These are phyloP conservation scores for Sinocyclocheilus anophthalmus DNA, from an alignment of 2,113 vertebrate species.

Conservation along the genomic window DNA sequence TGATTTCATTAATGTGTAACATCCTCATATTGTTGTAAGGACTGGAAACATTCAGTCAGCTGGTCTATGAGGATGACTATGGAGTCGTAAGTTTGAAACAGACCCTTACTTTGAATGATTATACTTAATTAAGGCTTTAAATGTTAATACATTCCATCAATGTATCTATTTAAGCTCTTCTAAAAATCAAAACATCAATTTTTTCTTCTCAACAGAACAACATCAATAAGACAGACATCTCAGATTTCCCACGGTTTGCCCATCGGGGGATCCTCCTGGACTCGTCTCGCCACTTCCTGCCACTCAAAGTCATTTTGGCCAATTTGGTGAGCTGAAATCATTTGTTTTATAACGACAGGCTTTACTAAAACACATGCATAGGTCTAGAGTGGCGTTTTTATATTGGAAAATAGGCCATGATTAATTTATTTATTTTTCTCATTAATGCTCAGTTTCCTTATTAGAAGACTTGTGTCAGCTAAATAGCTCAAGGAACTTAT, in stretches of 20 bases:
- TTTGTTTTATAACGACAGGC: not conserved
- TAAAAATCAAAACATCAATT: not conserved
- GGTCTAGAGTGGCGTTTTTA: not conserved
- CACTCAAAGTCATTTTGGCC: slow-evolving; percentile 84
- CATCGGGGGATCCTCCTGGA: slow-evolving; percentile 91
- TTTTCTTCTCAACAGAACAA: slow-evolving; percentile 71
- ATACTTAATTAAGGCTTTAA: not conserved
- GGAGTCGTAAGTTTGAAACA: slow-evolving; percentile 81
- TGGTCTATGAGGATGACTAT: slow-evolving; percentile 85
- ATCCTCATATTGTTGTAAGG: slow-evolving; percentile 69
- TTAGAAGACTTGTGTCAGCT: not conserved
- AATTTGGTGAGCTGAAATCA: slow-evolving; percentile 81
- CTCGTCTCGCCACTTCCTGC: slow-evolving; percentile 88
- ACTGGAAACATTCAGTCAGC: slow-evolving; percentile 95
- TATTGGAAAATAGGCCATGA: not conserved
- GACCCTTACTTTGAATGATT: not conserved
- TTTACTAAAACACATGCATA: not conserved
- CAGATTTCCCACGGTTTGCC: slow-evolving; percentile 88
- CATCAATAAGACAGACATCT: slow-evolving; percentile 80
- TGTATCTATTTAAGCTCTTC: no score
- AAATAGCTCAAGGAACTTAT: not conserved
- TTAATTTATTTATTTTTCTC: not conserved
- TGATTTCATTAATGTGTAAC: not conserved
- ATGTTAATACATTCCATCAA: not conserved
- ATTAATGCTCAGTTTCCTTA: not conserved